Conservation (phyloP, 2,888 invertebrate species). For the Tillus elongatus region DNA sequence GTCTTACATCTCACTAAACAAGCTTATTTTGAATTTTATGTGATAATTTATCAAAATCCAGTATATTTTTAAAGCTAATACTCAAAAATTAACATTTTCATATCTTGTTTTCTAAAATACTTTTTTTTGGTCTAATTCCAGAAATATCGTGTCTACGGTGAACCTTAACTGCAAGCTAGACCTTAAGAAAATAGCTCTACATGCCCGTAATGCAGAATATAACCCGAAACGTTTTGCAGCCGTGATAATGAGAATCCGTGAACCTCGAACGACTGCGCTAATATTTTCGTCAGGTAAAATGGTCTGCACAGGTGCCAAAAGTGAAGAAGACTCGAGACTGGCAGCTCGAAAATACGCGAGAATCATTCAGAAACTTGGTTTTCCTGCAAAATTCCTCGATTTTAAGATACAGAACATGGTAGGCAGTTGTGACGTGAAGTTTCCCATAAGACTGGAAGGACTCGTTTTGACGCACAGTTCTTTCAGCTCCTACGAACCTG, state of each 20-base stretch:
- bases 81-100: too few species aligned
- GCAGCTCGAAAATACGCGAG: slow-evolving; percentile 75
- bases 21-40: too few species aligned
- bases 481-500: slow-evolving; percentile 72
- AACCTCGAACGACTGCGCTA: slow-evolving; percentile 77
- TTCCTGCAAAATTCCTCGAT: slow-evolving; percentile 66
- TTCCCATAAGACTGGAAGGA: slow-evolving; percentile 61
- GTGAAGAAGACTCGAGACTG: slow-evolving; percentile 68
- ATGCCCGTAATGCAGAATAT: slow-evolving; percentile 97
- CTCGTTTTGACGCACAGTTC: slow-evolving; percentile 74
- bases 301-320: slow-evolving; percentile 82
- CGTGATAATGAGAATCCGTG: slow-evolving; percentile 92
- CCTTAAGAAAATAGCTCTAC: slow-evolving; percentile 92
- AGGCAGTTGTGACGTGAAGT: slow-evolving; percentile 78
- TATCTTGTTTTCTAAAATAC: background rate
- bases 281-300: slow-evolving; percentile 81
- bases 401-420: slow-evolving; percentile 84
- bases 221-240: slow-evolving; percentile 99
- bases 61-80: too few species aligned
- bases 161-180: slow-evolving; percentile 92
- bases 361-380: slow-evolving; percentile 73
- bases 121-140: slow-evolving; percentile 40
- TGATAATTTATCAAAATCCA: too few species aligned
- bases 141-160: slow-evolving; percentile 97
- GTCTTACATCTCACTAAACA: too few species aligned